Evolutionary conservation across 2,113 vertebrate genomes (phyloP).

Genomic region (Sceloporus undulatus): DNA sequence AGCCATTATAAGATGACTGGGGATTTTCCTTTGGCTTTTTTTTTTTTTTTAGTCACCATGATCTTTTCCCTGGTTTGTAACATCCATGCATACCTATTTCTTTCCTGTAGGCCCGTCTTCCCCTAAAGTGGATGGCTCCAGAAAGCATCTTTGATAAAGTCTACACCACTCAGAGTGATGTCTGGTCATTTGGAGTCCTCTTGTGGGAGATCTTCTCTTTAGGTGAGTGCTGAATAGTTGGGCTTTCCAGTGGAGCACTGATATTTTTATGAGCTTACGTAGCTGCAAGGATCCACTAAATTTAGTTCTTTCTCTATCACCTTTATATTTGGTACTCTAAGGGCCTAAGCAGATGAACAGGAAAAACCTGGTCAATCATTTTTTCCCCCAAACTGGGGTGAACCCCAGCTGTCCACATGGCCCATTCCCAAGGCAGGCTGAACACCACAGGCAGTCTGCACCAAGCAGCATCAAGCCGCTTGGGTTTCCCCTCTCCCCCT

Average conservation of each 20-base stretch:
- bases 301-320: not conserved
- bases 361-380: too few species aligned
- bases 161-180: constrained; percentile 97
- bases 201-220: constrained; percentile 99
- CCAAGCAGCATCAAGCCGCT: too few species aligned
- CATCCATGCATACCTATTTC: not conserved
- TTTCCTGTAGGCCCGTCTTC: constrained; percentile 89
- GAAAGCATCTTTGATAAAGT: constrained; percentile 99
- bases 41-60: not conserved
- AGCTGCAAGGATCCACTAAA: not conserved
- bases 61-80: not conserved
- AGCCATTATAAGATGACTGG: not conserved
- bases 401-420: too few species aligned
- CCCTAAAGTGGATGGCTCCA: constrained; percentile 99
- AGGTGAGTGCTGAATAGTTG: constrained; percentile 79
- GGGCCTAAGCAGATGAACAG: too few species aligned
- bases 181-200: constrained; percentile 98
- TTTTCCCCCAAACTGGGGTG: too few species aligned
- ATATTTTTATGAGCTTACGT: too few species aligned
- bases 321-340: not conserved
- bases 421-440: too few species aligned
- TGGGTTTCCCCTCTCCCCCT: too few species aligned
- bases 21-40: not conserved
- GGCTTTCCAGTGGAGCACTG: not conserved
- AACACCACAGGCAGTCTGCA: too few species aligned